Percentiles rank a stretch among this genome's conserved stretches.
phyloP scores from a whole-genome alignment of 1,140 invertebrate genomes.

The Cepaea nemoralis region DNA sequence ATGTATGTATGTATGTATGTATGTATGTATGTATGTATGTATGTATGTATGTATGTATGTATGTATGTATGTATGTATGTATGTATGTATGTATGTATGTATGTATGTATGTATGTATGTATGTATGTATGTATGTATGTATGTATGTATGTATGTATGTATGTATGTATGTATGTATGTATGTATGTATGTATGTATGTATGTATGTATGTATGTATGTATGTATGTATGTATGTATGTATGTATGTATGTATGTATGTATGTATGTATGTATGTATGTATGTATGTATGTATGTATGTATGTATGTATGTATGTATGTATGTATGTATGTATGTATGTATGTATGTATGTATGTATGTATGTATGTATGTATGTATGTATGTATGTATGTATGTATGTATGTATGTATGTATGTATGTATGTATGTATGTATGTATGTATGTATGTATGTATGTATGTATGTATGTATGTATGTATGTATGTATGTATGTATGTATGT shows the following conservation, averaged over 20 bases:
- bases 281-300: no score
- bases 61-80: conserved; percentile 23
- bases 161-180: conserved; percentile 1
- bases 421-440: not conserved
- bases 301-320: conserved; percentile 2
- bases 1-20: not conserved
- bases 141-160: conserved; percentile 1
- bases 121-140: conserved; percentile 1
- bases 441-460: not conserved
- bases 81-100: conserved; percentile 15
- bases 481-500: conserved; percentile 12
- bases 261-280: not conserved
- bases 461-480: conserved; percentile 7
- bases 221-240: not conserved
- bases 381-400: not conserved
- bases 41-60: conserved; percentile 23
- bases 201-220: not conserved
- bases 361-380: not conserved
- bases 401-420: not conserved
- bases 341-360: conserved; percentile 5
- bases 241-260: not conserved
- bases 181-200: not conserved
- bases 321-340: not conserved
- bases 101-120: conserved; percentile 1
- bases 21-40: no score